Evolutionary conservation across 1,140 invertebrate genomes (phyloP), one percentile per base, ranked within the genome.

Genomic region (Tetramorium alpestre): DNA sequence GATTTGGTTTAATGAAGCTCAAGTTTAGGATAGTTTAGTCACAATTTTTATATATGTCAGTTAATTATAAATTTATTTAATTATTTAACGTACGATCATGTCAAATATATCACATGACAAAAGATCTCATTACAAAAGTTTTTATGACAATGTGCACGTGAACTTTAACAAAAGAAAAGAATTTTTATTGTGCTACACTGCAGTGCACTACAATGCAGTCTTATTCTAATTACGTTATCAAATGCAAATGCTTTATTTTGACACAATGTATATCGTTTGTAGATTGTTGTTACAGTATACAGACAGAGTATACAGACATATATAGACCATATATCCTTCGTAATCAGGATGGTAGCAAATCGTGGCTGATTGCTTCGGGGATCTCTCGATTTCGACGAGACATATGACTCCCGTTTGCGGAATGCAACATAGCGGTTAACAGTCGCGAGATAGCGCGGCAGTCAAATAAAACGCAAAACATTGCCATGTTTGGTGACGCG

Each of bases 381-480:
- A 89, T 70, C 84, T 69, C 85, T 72, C 69, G 44, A 87, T 75
- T 86, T 86, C 84, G 28, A 81, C 41, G 87, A 54, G 58, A 87
- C 62, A 22, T 60, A 81, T 51, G 77, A 56, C 44, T 76, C 56
- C 25, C 56, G 58, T 58, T 85, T 38, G 77, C 13, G 64, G 64
- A 90, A 88, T 88, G 89, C 90, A 87, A 90, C 88, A 64, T 64
- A 56, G 80, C 58, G 77, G 75, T 90, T 86, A 90, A 90, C 75
- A 89, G 88, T 58, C 76, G 62, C 60, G 76, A 85, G 86, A 90
- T 90, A 86, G 75, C 86, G 38, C n/a, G 51, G n/a, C 41, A 69
- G 78, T 88, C 86, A 90, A 81, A 90, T 90, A 90, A 90, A 90
- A 90, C 56, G 88, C 88, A 85, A 90, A 90, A 90, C 89, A 81